A percentile compares a stretch with the other conserved stretches of the same genome.
Conservation (phyloP, 2,113 vertebrate species). For the human region DNA sequence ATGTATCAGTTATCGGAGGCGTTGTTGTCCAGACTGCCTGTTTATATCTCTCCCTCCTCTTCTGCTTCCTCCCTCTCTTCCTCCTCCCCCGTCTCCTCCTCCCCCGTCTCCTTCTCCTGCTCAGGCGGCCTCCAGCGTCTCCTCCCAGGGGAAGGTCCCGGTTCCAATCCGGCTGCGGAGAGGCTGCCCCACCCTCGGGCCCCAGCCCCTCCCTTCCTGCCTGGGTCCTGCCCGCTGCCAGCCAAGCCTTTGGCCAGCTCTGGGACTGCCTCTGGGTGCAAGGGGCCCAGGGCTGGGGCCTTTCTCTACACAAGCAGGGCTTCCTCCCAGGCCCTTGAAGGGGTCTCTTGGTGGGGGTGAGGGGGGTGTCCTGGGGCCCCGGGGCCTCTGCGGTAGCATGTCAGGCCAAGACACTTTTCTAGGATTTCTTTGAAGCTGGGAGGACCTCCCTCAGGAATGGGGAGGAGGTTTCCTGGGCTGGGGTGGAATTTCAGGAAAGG, state of each 20-base stretch:
- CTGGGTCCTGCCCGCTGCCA: constrained; percentile 14
- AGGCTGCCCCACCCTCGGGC: constrained; percentile 46
- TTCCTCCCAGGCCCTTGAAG: neutral
- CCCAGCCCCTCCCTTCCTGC: constrained; percentile 65
- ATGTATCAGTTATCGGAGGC: neutral
- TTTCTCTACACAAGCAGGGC: neutral
- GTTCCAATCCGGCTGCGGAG: constrained; percentile 44
- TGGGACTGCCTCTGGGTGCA: constrained; percentile 2
- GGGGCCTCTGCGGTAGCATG: neutral
- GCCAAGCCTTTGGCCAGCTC: constrained; percentile 53
- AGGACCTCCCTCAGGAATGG: neutral
- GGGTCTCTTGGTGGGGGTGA: neutral
- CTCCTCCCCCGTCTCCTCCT: neutral
- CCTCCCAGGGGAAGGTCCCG: constrained; percentile 73
- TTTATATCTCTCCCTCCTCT: neutral
- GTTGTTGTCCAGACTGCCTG: neutral
- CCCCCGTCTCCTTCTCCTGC: neutral
- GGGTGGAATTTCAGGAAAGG: neutral
- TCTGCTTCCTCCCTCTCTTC: neutral
- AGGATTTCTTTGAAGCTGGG: neutral
- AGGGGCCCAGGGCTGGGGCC: neutral
- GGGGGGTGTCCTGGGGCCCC: neutral
- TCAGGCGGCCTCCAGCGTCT: constrained; percentile 18
- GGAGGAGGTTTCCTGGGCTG: neutral
- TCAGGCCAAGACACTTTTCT: neutral